phyloP scores from a whole-genome alignment of 2,888 invertebrate genomes.

The Malthinus seriepunctatus region DNA sequence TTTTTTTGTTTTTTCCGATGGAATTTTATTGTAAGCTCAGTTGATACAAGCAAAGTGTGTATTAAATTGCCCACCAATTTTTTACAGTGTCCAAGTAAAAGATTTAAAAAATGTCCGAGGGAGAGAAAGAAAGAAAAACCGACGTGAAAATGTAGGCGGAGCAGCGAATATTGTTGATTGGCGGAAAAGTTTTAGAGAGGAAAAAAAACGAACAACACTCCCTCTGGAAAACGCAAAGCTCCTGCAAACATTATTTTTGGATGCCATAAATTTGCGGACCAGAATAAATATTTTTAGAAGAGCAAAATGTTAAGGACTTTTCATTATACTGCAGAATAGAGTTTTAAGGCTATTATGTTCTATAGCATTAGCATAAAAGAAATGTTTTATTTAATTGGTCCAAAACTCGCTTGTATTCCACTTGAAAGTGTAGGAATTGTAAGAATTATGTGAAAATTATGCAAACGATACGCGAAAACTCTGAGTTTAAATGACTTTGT shows the following conservation, averaged over 20 bases:
- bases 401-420: slow-evolving; percentile 26
- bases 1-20: too few relatives aligned
- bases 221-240: slow-evolving; percentile 49
- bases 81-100: slow-evolving; percentile 45
- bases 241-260: slow-evolving; percentile 56
- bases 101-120: slow-evolving; percentile 44
- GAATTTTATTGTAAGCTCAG: too few relatives aligned
- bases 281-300: slow-evolving; percentile 58
- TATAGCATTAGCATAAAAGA: slow-evolving; percentile 55
- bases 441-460: slow-evolving; percentile 35
- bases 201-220: slow-evolving; percentile 45
- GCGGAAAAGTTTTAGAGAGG: slow-evolving; percentile 46
- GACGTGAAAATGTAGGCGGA: slow-evolving; percentile 49
- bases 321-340: slow-evolving; percentile 53
- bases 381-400: slow-evolving; percentile 54
- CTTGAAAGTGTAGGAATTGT: slow-evolving; percentile 21
- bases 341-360: slow-evolving; percentile 55
- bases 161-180: slow-evolving; percentile 52
- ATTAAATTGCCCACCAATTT: slow-evolving; percentile 55
- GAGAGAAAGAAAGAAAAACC: slow-evolving; percentile 46
- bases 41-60: slow-evolving; percentile 23
- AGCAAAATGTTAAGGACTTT: slow-evolving; percentile 57
- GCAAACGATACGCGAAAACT: slow-evolving; percentile 25
- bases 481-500: slow-evolving; percentile 26
- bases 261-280: slow-evolving; percentile 56